Base-by-base conservation (phyloP, 2,113 vertebrate genomes). In the Centrocercus urophasianus region DNA sequence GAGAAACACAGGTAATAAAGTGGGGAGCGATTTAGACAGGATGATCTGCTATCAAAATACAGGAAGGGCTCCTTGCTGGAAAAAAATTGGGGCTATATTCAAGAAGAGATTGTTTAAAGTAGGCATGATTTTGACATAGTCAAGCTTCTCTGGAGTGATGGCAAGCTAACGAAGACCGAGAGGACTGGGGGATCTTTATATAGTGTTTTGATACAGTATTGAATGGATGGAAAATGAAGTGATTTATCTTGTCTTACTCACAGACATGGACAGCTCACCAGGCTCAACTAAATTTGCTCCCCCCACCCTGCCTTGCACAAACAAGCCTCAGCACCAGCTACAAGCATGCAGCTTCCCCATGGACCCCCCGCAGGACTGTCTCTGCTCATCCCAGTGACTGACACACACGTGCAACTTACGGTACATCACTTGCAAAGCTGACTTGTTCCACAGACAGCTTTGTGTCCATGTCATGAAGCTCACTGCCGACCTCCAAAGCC, bases 291-390 rank as follows among this genome's bases (percentile, higher is more conserved):
- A 73, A 59, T 15, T 47, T 0, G 0, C 42, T 78, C 32, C 22
- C 72, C n/a, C 20, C 25, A 72, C 25, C 18, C n/a, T 43, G 15
- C 67, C 22, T 45, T 1, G 2, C 52, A 47, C 54, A 43, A 57
- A 21, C n/a, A 12, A 13, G 40, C 28, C 56, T 30, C n/a, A 10
- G 0, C 50, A 52, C 56, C 69, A 90, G 11, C 66, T 28, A 50
- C 24, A 19, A 0, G 0, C 10, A 6, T 30, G 11, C 43, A 6
- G 1, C 17, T 20, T 48, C 36, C 38, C 57, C 4, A 0, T 10
- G 25, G n/a, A 34, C 30, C 10, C 15, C 20, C 57, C 45, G 27
- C 52, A 12, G 24, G 28, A 50, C 40, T 7, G 0, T 12, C n/a
- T 30, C 42, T 24, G 42, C 77, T 89, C 54, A 73, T 48, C 40